phyloP scores from a whole-genome alignment of 1,140 invertebrate species.

The Melipona quadrifasciata region DNA sequence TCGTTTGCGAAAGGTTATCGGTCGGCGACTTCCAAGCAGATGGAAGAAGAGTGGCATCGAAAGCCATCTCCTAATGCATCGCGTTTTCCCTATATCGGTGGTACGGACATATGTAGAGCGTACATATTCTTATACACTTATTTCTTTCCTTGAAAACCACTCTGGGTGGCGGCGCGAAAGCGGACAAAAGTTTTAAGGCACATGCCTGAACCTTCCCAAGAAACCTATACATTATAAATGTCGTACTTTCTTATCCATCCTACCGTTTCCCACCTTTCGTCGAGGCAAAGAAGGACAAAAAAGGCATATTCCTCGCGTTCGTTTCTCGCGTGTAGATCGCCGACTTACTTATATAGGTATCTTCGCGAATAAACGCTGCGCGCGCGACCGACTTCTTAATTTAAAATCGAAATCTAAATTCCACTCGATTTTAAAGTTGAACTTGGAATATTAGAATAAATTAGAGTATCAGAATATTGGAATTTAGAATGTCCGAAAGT shows the following conservation, averaged over 20 bases:
- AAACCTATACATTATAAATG: constrained; percentile 77
- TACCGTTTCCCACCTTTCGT: constrained; percentile 16
- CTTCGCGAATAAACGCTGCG: neutral
- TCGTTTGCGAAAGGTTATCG: constrained; percentile 27
- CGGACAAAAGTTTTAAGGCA: constrained; percentile 75
- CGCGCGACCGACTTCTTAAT: neutral
- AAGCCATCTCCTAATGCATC: constrained; percentile 42
- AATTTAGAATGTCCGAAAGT: too few relatives aligned
- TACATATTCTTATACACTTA: constrained; percentile 66
- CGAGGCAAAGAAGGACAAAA: neutral
- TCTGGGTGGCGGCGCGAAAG: constrained; percentile 68
- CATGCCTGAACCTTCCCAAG: constrained; percentile 73
- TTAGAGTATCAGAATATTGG: too few relatives aligned
- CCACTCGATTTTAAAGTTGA: too few relatives aligned
- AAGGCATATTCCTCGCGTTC: constrained; percentile 1
- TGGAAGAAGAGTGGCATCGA: constrained; percentile 1
- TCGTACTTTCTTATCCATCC: constrained; percentile 53
- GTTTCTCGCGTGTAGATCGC: neutral
- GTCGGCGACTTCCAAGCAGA: neutral
- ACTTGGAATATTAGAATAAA: too few relatives aligned
- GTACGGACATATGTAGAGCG: constrained; percentile 11
- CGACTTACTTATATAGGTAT: neutral
- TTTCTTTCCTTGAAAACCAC: constrained; percentile 70
- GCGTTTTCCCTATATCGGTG: constrained; percentile 19
- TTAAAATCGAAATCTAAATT: too few relatives aligned